Base-by-base conservation (phyloP, 2,797 vertebrate species). In the Gephyroberyx darwinii region DNA sequence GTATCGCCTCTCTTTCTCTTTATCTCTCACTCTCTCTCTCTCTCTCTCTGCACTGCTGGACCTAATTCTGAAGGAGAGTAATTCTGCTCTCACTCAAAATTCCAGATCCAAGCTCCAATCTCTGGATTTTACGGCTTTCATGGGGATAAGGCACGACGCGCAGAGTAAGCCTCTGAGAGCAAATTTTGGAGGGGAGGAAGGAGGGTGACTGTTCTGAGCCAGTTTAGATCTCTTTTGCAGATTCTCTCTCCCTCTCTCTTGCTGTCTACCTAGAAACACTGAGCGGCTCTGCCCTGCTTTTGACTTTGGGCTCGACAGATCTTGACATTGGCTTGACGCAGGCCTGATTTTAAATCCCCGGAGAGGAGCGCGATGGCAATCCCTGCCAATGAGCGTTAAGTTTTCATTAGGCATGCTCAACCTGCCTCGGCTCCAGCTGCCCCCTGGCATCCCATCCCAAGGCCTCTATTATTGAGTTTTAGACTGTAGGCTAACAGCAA, bases 261-360 rank as follows among this genome's bases (percentile, higher is more conserved):
- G 58, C 68, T 30, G 58, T 72, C 74, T 74, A 77, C 74, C 81
- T 66, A 77, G 71, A 88, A 88, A 76, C 57, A 64, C 68, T 65
- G 57, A 69, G 77, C 81, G 55, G 39, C 71, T 30, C 73, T 78
- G 84, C 82, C 78, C 86, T 81, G 79, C 65, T 89, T 87, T 85
- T 86, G 86, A 90, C 88, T 90, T 86, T 86, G 86, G 79, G 75
- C 83, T 85, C 47, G 37, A 80, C 82, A 75, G 82, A 92, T 92
- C 90, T 89, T 89, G 89, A 93, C 88, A 91, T 88, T 86, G 90
- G 85, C 86, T 93, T 83, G 87, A 90, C 78, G 84, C 91, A 54
- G 66, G 85, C 69, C 81, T 88, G 86, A 88, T 90, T 87, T 84
- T 80, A 87, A 89, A 83, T 82, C 85, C 86, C 80, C 43, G 35